These are phyloP conservation scores for Pseudopodoces humilis DNA, from an alignment of 2,113 vertebrate genomes.

Conservation along the genomic window DNA sequence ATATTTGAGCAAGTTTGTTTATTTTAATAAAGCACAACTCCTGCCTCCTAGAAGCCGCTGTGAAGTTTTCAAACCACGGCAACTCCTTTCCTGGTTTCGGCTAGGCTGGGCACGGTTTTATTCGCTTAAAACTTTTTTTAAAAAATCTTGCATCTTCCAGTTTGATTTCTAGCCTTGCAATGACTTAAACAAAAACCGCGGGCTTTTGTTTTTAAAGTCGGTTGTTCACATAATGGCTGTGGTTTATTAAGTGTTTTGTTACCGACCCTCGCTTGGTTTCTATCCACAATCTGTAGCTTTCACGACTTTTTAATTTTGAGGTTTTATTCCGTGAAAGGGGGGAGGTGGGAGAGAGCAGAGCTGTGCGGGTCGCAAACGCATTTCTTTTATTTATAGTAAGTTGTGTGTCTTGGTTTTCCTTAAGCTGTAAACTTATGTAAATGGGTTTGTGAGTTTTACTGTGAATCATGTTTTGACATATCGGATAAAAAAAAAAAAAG, in stretches of 20 bases:
- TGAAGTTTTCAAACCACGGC: slow-evolving; percentile 4
- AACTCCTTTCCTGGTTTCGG: not conserved
- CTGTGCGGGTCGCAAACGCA: slow-evolving; percentile 86
- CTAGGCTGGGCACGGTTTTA: slow-evolving; percentile 27
- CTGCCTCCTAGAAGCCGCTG: slow-evolving; percentile 33
- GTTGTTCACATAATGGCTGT: slow-evolving; percentile 44
- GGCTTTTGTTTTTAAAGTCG: slow-evolving; percentile 10
- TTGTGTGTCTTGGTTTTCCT: slow-evolving; percentile 63
- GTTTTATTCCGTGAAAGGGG: slow-evolving; percentile 52
- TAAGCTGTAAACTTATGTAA: slow-evolving; percentile 83
- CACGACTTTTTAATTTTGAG: not conserved
- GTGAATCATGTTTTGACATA: slow-evolving; percentile 84
- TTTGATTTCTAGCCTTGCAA: slow-evolving; percentile 60
- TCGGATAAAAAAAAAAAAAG: slow-evolving; percentile 66
- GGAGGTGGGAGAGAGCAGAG: slow-evolving; percentile 69
- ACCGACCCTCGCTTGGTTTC: slow-evolving; percentile 72
- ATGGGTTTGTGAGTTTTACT: slow-evolving; percentile 80
- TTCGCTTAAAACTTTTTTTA: slow-evolving; percentile 4
- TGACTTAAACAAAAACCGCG: slow-evolving; percentile 22
- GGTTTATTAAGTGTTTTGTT: slow-evolving; percentile 40
- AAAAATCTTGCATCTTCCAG: slow-evolving; percentile 46
- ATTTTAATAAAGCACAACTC: slow-evolving; percentile 43
- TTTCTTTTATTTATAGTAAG: slow-evolving; percentile 92
- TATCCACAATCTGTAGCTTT: slow-evolving; percentile 75
- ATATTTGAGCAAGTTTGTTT: not conserved